Conservation (phyloP, 1,140 invertebrate species). For the Calliphora vicina region DNA sequence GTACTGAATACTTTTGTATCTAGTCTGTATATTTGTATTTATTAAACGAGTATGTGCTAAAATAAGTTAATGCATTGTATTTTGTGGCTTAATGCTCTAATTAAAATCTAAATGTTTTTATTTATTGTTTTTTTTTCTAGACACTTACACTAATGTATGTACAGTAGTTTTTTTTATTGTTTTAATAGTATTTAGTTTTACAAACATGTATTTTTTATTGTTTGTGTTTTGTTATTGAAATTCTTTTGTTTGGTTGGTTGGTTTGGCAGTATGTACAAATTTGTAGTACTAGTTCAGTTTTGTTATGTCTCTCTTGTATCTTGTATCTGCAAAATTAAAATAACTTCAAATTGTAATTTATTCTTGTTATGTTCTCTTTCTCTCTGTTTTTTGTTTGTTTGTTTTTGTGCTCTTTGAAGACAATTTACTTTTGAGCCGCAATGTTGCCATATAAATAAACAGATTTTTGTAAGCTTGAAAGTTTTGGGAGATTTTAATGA, state of each 20-base stretch:
- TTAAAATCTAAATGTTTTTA: not conserved
- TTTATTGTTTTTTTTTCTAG: not conserved
- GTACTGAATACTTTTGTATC: too few species aligned
- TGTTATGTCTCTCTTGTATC: constrained; percentile 5
- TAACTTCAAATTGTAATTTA: not conserved
- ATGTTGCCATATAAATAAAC: too few species aligned
- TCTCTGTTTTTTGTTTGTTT: not conserved
- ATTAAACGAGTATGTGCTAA: not conserved
- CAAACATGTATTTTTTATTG: not conserved
- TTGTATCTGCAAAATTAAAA: not conserved
- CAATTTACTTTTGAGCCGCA: too few species aligned
- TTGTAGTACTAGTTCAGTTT: not conserved
- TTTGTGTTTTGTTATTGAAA: constrained; percentile 16
- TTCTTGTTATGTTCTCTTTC: not conserved
- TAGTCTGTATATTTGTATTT: too few species aligned
- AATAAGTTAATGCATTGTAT: not conserved
- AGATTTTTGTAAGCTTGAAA: too few species aligned
- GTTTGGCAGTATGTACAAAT: not conserved
- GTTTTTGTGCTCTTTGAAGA: not conserved
- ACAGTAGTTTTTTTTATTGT: not conserved
- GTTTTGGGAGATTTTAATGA: too few species aligned
- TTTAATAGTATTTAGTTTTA: not conserved
- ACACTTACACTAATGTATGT: too few species aligned
- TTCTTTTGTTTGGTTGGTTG: constrained; percentile 11
- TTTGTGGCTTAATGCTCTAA: not conserved